Base-by-base conservation (phyloP, 2,113 vertebrate species). In the Myotis lucifugus region DNA sequence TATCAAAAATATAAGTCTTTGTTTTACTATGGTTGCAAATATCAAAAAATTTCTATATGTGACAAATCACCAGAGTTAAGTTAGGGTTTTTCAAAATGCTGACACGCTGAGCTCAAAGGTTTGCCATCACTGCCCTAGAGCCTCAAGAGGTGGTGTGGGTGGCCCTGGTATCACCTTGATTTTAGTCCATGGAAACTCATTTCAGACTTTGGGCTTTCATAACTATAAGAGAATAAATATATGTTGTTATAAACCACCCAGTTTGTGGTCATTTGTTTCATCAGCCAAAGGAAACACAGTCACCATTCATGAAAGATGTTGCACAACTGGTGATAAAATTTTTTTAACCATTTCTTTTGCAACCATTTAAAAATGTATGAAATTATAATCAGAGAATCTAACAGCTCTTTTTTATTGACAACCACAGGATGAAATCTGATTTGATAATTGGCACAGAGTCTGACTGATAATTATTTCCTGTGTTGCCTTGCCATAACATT, bases 291-390 rank as follows among this genome's bases (percentile, higher is more conserved):
- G 34, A 87, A 93, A 69, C 2, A 66, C 7, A 82, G 21, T 61
- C 64, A 77, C 23, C 37, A 81, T 95, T 92, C 50, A 27, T 67
- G 7, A 88, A n/a, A 92, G 82, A 77, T 23, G 6, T 61, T 42
- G 50, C 46, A 72, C 17, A 77, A 84, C 84, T 54, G 29, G 18
- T 85, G 56, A 90, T 81, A 52, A 61, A 82, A 88, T 17, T 1
- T 23, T 29, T 21, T 86, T 54, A 87, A 50, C 61, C 25, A 21
- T 82, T 94, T 93, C 52, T 89, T 95, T 87, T 90, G n/a, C 42
- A 96, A 37, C n/a, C 15, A 48, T 85, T 96, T 13, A 94, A 87
- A 90, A 88, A 79, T 32, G 7, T 64, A 72, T 92, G 14, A 92
- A 92, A 92, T 67, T 86, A 19, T 61, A 83, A 81, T 88, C 17